Conservation (phyloP, 2,888 invertebrate genomes). For the Aricia artaxerxes region DNA sequence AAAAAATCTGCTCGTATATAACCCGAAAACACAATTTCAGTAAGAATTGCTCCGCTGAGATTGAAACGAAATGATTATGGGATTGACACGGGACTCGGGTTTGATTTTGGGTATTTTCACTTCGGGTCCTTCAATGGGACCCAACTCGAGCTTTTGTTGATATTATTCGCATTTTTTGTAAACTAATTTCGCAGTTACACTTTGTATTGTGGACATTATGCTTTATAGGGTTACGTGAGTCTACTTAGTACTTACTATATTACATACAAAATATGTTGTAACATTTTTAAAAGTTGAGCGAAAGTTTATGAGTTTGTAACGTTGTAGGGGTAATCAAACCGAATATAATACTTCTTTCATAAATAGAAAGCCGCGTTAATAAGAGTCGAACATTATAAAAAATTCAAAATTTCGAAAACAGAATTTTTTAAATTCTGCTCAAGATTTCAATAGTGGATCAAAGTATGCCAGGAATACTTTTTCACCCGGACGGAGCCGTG, state of each 20-base stretch:
- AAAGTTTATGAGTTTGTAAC: neutral
- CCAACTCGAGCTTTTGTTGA: neutral
- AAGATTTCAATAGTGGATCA: too few relatives aligned
- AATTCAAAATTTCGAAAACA: too few relatives aligned
- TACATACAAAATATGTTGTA: neutral
- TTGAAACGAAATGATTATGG: constrained; percentile 12
- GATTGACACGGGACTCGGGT: constrained; percentile 8
- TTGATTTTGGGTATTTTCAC: constrained; percentile 17
- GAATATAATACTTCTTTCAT: too few relatives aligned
- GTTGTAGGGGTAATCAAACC: too few relatives aligned
- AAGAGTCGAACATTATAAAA: too few relatives aligned
- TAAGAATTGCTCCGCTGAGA: constrained; percentile 19
- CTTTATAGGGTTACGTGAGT: neutral
- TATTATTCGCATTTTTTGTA: constrained; percentile 7
- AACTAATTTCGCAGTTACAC: neutral
- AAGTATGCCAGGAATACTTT: too few relatives aligned
- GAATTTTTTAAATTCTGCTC: too few relatives aligned
- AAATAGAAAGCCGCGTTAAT: too few relatives aligned
- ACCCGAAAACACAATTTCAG: constrained; percentile 16
- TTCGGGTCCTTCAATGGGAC: neutral
- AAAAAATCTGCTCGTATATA: neutral
- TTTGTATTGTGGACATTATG: neutral
- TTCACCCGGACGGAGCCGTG: too few relatives aligned
- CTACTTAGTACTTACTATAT: too few relatives aligned
- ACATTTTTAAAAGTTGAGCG: neutral